Evolutionary conservation across 2,113 vertebrate species (phyloP).

Genomic region (Arothron firmamentum): DNA sequence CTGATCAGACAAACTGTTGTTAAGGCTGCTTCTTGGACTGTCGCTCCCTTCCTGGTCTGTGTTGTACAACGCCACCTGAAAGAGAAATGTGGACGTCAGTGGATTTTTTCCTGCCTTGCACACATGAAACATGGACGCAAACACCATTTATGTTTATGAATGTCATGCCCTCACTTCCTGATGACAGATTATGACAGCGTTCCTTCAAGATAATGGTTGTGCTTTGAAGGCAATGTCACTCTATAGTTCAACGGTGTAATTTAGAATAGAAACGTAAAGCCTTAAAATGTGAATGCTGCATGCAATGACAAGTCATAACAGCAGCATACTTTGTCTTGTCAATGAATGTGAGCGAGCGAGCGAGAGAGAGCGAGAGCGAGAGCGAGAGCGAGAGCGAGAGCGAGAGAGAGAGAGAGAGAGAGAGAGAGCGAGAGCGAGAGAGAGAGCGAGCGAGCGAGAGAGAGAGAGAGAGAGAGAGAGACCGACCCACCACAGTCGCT

Average conservation of each 20-base stretch:
- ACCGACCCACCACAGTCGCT: constrained; percentile 22
- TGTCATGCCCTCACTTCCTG: constrained; percentile 4
- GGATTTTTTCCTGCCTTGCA: not conserved
- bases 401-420: constrained; percentile 3
- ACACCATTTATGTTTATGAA: constrained; percentile 7
- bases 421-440: not conserved
- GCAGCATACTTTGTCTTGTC: constrained; percentile 22
- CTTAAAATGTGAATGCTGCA: constrained; percentile 23
- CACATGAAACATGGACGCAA: constrained; percentile 18
- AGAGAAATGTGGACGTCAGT: constrained; percentile 24
- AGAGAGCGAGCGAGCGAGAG: not conserved
- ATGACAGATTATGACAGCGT: constrained; percentile 15
- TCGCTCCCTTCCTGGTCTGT: constrained; percentile 90
- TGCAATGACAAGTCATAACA: constrained; percentile 42
- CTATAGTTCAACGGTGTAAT: constrained; percentile 22
- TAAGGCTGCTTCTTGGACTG: constrained; percentile 93
- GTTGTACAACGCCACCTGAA: constrained; percentile 89
- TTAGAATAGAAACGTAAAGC: constrained; percentile 34
- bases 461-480: not conserved
- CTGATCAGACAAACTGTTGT: constrained; percentile 93
- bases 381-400: not conserved
- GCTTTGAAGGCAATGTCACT: constrained; percentile 15
- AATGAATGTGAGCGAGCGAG: constrained; percentile 5
- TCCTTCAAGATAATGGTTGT: constrained; percentile 29
- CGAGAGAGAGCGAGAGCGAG: not conserved